These are phyloP conservation scores for Zaprionus inermis DNA, from an alignment of 1,140 invertebrate genomes.

Conservation along the genomic window DNA sequence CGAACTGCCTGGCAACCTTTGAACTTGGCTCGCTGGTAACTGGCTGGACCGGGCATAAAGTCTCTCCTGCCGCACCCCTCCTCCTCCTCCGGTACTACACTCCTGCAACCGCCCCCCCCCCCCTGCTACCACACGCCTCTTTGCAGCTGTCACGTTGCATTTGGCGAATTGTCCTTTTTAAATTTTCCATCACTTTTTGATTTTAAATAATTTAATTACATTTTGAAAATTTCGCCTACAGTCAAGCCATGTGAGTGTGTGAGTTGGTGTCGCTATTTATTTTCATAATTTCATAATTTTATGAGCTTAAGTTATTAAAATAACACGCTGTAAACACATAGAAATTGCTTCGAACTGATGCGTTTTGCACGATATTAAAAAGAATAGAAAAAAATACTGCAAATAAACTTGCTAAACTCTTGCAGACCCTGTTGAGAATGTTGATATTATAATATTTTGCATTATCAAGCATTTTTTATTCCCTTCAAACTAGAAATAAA, in stretches of 20 bases:
- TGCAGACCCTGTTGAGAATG: neutral
- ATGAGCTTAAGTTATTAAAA: constrained; percentile 81
- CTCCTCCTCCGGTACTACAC: too few relatives aligned
- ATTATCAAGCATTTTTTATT: too few relatives aligned
- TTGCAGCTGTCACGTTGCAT: constrained; percentile 57
- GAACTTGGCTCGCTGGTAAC: constrained; percentile 37
- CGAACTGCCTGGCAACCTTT: constrained; percentile 67
- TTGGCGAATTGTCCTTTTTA: constrained; percentile 40
- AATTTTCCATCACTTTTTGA: constrained; percentile 65
- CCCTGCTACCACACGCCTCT: constrained; percentile 35
- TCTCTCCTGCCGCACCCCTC: neutral
- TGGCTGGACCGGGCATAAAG: constrained; percentile 34
- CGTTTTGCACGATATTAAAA: constrained; percentile 37
- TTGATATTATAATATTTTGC: too few relatives aligned
- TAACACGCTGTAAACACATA: constrained; percentile 41
- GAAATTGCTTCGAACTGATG: constrained; percentile 36
- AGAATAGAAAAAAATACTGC: neutral
- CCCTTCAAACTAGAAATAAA: too few relatives aligned
- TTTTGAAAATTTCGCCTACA: constrained; percentile 12
- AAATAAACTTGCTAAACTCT: neutral
- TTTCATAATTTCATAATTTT: constrained; percentile 80
- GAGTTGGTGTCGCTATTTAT: constrained; percentile 62
- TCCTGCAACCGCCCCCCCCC: too few relatives aligned
- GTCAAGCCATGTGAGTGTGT: constrained; percentile 17
- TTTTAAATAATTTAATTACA: constrained; percentile 45